These are phyloP conservation scores for Eidolon helvum DNA, from an alignment of 2,113 vertebrate genomes.

Conservation along the genomic window DNA sequence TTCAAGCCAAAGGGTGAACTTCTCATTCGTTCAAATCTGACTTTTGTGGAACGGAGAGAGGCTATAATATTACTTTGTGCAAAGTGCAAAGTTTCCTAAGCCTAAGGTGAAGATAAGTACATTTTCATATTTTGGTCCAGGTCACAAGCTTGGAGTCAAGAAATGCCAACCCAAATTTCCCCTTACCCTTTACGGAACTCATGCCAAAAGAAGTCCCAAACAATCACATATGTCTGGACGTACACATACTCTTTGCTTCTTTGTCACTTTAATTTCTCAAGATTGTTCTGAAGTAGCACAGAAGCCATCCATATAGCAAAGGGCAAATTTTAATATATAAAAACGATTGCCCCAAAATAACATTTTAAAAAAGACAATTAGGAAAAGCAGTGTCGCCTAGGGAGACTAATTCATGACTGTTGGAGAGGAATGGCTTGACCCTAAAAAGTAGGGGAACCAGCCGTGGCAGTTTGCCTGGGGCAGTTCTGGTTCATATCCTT, in stretches of 20 bases:
- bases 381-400: neutral
- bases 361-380: neutral
- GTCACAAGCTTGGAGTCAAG: neutral
- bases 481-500: neutral
- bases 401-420: neutral
- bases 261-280: neutral
- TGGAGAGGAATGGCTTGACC: neutral
- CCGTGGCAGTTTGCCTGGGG: neutral
- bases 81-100: neutral
- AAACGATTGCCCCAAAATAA: conserved; percentile 32
- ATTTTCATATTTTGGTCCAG: neutral
- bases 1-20: neutral
- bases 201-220: neutral
- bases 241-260: neutral
- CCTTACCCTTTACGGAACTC: neutral
- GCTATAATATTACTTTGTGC: neutral
- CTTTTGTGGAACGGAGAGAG: neutral
- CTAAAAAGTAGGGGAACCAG: conserved; percentile 12
- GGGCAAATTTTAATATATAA: neutral
- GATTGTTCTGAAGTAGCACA: neutral
- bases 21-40: conserved; percentile 9
- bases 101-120: neutral
- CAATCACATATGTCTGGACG: neutral
- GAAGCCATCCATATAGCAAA: neutral
- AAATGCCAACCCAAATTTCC: neutral